phyloP scores from a whole-genome alignment of 2,113 vertebrate species.

The Zingel zingel region DNA sequence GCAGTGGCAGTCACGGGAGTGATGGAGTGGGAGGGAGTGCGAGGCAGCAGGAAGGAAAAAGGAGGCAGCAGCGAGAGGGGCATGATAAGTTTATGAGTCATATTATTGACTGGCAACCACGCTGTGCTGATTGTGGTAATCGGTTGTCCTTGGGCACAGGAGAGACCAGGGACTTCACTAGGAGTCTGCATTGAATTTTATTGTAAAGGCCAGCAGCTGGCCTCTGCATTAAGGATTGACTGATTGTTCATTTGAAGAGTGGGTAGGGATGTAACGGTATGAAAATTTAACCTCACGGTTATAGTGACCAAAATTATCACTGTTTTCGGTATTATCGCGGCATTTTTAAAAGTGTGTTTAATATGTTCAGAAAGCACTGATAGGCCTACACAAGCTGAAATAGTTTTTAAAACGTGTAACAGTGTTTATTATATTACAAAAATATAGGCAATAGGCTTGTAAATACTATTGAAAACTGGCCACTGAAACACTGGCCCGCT shows the following conservation, averaged over 20 bases:
- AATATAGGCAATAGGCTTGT: no score
- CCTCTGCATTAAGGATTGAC: slow-evolving; percentile 43
- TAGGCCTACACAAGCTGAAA: no score
- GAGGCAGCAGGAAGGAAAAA: slow-evolving; percentile 54
- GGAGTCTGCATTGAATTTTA: slow-evolving; percentile 62
- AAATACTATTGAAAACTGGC: no score
- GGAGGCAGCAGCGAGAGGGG: slow-evolving; percentile 43
- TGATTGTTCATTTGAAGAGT: slow-evolving; percentile 39
- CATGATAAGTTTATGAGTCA: slow-evolving; percentile 78
- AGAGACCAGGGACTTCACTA: slow-evolving; percentile 50
- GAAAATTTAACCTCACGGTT: no score
- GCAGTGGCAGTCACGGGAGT: slow-evolving; percentile 39
- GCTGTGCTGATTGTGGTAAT: slow-evolving; percentile 75
- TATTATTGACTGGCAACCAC: slow-evolving; percentile 75
- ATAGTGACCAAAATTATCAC: no score
- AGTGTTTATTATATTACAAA: no score
- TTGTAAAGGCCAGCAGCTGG: slow-evolving; percentile 67
- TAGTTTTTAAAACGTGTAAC: no score
- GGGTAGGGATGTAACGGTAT: background rate
- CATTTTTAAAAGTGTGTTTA: no score
- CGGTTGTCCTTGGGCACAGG: slow-evolving; percentile 64
- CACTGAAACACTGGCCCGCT: no score
- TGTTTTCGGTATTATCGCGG: no score
- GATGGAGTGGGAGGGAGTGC: slow-evolving; percentile 57
- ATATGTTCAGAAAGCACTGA: no score